phyloP scores from a whole-genome alignment of 2,888 invertebrate species.

The Ochropleura leucogaster region DNA sequence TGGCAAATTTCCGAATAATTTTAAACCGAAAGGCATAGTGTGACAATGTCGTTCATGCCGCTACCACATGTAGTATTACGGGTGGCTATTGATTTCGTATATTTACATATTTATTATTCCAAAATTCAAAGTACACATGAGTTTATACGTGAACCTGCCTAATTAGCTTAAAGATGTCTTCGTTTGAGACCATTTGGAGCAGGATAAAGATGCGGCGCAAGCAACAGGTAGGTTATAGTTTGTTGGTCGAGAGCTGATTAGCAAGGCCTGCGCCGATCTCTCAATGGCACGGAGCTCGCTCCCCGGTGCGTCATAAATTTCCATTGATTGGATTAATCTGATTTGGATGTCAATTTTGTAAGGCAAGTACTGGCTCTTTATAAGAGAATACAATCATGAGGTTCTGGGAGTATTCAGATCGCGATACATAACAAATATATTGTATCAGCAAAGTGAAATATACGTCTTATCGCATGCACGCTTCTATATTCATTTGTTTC shows the following conservation, averaged over 20 bases:
- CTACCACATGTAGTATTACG: conserved; percentile 11
- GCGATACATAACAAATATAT: conserved; percentile 83
- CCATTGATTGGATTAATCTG: conserved; percentile 91
- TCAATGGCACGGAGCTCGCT: conserved; percentile 84
- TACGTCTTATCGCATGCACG: conserved; percentile 74
- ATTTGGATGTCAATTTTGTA: conserved; percentile 90
- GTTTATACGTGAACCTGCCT: conserved; percentile 38
- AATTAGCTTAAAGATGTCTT: conserved; percentile 52
- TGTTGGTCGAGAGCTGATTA: conserved; percentile 84
- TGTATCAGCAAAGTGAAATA: conserved; percentile 75
- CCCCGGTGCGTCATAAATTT: conserved; percentile 90
- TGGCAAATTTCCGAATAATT: conserved; percentile 89
- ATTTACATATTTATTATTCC: conserved; percentile 29
- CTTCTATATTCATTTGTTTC: conserved; percentile 65
- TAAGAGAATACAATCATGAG: conserved; percentile 86
- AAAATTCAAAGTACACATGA: conserved; percentile 26
- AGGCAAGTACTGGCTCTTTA: conserved; percentile 86
- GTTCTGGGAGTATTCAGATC: conserved; percentile 78
- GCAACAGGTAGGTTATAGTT: conserved; percentile 73
- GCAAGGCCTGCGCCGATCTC: conserved; percentile 82
- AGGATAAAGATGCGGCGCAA: conserved; percentile 71
- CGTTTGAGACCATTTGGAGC: conserved; percentile 54
- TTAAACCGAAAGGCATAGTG: conserved; percentile 56
- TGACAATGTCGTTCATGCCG: conserved; percentile 37
- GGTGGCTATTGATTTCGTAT: conserved; percentile 15